Conservation (phyloP, 2,888 invertebrate species). For the Rhopalosiphum nymphaeae region DNA sequence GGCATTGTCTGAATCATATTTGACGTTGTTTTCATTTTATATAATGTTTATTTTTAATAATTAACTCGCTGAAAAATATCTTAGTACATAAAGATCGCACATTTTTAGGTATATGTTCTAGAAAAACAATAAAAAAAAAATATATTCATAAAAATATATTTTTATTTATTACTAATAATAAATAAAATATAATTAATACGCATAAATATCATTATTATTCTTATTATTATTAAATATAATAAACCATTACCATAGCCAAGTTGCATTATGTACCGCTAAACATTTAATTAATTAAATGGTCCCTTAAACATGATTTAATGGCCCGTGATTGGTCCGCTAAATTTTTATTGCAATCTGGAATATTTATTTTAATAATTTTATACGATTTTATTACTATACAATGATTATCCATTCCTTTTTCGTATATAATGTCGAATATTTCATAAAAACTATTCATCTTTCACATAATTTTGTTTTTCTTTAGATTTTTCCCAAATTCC, state of each 20-base stretch:
- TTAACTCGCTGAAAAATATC: neutral
- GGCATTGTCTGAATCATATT: neutral
- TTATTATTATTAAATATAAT: neutral
- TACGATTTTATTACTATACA: neutral
- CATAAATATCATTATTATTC: too few species aligned
- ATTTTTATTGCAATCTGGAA: too few species aligned
- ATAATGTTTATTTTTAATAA: neutral
- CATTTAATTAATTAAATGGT: too few species aligned
- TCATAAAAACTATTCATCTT: neutral
- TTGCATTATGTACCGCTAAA: too few species aligned
- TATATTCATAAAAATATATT: neutral
- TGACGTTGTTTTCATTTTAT: neutral
- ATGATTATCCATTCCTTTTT: neutral
- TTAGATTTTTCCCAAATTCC: neutral
- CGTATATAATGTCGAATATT: neutral
- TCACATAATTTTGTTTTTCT: neutral
- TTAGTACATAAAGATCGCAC: neutral
- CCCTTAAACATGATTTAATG: too few species aligned
- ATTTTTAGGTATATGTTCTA: neutral
- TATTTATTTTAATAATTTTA: neutral
- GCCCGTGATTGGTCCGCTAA: too few species aligned
- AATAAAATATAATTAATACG: neutral
- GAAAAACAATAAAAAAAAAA: neutral
- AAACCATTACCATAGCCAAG: neutral
- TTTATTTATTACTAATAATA: too few species aligned